These are phyloP conservation scores for Bostrychus sinensis DNA, from an alignment of 2,113 vertebrate species.

Conservation along the genomic window DNA sequence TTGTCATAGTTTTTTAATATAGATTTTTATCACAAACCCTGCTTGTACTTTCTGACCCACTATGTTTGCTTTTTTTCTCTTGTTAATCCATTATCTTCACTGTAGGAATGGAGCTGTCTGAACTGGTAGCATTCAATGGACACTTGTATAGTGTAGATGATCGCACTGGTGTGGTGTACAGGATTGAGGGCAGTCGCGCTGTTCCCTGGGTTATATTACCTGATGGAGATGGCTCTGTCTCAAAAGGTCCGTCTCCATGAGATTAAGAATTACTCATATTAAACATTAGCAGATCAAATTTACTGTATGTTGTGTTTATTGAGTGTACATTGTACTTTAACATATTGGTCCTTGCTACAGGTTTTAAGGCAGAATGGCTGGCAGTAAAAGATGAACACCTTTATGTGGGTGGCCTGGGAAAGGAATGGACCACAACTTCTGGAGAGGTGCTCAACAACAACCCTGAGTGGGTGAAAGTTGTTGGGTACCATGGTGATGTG, in stretches of 20 bases:
- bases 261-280: not conserved
- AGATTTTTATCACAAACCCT: no score
- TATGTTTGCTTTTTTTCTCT: no score
- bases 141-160: conserved; percentile 92
- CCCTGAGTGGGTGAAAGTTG: conserved; percentile 93
- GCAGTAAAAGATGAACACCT: conserved; percentile 92
- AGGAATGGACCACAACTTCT: conserved; percentile 93
- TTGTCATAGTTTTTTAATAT: not conserved
- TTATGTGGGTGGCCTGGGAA: conserved; percentile 93
- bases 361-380: conserved; percentile 97
- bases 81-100: not conserved
- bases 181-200: conserved; percentile 84
- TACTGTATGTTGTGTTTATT: not conserved
- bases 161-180: conserved; percentile 93
- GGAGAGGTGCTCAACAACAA: conserved; percentile 92
- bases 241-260: conserved; percentile 84
- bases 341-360: conserved; percentile 61
- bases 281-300: no score
- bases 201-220: conserved; percentile 97
- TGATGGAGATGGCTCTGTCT: conserved; percentile 89
- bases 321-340: not conserved
- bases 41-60: no score
- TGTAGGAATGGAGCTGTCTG: conserved; percentile 94
- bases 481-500: conserved; percentile 86
- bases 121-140: conserved; percentile 91